A percentile compares a stretch with the other conserved stretches of the same genome.
Evolutionary conservation across 2,113 vertebrate species (phyloP).

Genomic region (Protomyctophum bolini): DNA sequence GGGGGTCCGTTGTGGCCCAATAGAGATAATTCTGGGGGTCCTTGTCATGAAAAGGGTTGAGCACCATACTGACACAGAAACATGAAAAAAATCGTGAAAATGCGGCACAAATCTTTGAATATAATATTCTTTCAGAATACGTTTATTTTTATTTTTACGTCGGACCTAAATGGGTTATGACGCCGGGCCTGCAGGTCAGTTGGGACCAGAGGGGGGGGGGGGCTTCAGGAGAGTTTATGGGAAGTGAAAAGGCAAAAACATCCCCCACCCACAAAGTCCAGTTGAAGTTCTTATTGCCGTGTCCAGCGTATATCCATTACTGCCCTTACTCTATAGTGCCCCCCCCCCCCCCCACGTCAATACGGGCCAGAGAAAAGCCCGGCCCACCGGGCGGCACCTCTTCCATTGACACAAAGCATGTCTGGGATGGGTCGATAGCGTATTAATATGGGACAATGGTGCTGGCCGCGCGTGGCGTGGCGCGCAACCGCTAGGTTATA

Average conservation of each 20-base stretch:
- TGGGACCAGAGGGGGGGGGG: constrained; percentile 40
- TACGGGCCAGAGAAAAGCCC: constrained; percentile 69
- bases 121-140: too few relatives aligned
- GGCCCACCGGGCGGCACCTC: constrained; percentile 69
- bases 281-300: constrained; percentile 67
- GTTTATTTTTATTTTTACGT: too few relatives aligned
- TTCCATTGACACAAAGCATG: constrained; percentile 77
- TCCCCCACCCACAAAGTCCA: constrained; percentile 54
- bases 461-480: constrained; percentile 62
- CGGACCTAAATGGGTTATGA: constrained; percentile 43
- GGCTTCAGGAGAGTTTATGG: constrained; percentile 62
- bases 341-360: constrained; percentile 71
- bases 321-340: constrained; percentile 69
- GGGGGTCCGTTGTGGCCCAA: too few relatives aligned
- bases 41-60: too few relatives aligned
- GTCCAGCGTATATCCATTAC: constrained; percentile 81
- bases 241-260: constrained; percentile 63
- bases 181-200: constrained; percentile 49
- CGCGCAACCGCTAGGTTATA: constrained; percentile 70
- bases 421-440: constrained; percentile 79
- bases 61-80: too few relatives aligned
- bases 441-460: constrained; percentile 80
- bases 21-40: too few relatives aligned
- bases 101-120: too few relatives aligned
- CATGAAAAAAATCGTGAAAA: too few relatives aligned